Evolutionary conservation across 2,797 vertebrate genomes (phyloP), one percentile per base, ranked within the genome.

Genomic region (Pagetopsis macropterus): DNA sequence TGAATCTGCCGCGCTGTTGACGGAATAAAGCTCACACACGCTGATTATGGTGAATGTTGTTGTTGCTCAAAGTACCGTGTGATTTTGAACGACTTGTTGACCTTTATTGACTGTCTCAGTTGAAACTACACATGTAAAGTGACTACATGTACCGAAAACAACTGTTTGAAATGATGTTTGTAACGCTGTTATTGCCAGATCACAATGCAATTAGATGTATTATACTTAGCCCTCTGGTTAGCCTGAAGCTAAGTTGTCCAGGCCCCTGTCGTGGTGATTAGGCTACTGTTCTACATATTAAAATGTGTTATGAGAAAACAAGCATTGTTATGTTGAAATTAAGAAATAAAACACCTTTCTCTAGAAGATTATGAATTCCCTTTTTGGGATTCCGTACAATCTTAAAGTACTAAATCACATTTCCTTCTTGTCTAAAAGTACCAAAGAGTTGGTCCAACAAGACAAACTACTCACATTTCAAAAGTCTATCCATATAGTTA

Each of bases 11-110:
- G 1, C n/a, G 1, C 60, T 70, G 51, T 57, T 65, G 70, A 75
- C 3, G 16, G 21, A 74, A 59, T 65, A 65, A 69, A 75, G 59
- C 58, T 40, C 63, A n/a, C n/a, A 33, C 15, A 37, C 45, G 31
- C 3, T 19, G 65, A 76, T 51, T 56, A 65, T 40, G 46, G 43
- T 65, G 19, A 69, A 65, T 6, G 8, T 23, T 13, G 44, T 27
- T n/a, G 17, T 55, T 64, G 64, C 3, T 17, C 27, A 23, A 48
- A 52, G 17, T 11, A 44, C 3, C 9, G 40, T 45, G 50, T 51
- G 6, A 15, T 5, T 37, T 37, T 37, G 33, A 51, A 13, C 37
- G 17, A 27, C 15, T 63, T 55, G 45, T 5, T 50, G n/a, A 3
- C 21, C 37, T 69, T 48, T 75, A 37, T 7, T 37, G 33, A 37